Evolutionary conservation across 2,113 vertebrate species (phyloP), one percentile per base, ranked within the genome.

Genomic region (Nothocercus julius): DNA sequence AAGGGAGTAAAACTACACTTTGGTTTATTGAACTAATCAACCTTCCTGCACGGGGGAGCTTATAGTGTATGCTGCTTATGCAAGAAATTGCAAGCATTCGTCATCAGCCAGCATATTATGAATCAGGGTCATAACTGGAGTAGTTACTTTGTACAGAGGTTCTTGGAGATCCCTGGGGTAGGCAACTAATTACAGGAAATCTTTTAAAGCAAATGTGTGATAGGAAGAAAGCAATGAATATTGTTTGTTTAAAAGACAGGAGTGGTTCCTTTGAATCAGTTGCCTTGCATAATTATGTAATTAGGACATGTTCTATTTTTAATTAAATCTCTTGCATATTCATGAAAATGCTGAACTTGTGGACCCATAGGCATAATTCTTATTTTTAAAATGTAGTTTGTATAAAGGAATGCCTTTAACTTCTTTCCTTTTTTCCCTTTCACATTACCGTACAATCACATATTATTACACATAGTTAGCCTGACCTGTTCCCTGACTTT

Each of bases 291-390:
- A 93, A 96, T 92, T 95, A 95, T 76, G 70, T 97, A 96, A 96
- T 94, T 93, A 92, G 90, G 80, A 63, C 92, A 94, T 88, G 94
- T 92, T 94, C 93, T 93, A 90, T 92, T 96, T 97, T 95, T 94
- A 96, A 97, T 96, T 96, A 96, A 94, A 90, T 73, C 74, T 90
- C n/a, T 79, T 96, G 62, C 69, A 94, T 96, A 97, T 96, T 94
- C 77, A 90, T 95, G 83, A 84, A 54, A 94, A 88, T 62, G 58
- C 73, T 86, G 66, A 96, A 96, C 90, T 67, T 93, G 80, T 72
- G 40, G 49, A 90, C 58, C 76, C 67, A 76, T 5, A 82, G 68
- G 66, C 47, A 44, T 75, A 68, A 83, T 47, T 90, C 42, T 85
- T 58, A 53, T 25, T 83, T 90, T 91, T 72, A 69, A 89, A 82